phyloP scores from a whole-genome alignment of 2,797 vertebrate genomes.

The Sandelia bainsii region DNA sequence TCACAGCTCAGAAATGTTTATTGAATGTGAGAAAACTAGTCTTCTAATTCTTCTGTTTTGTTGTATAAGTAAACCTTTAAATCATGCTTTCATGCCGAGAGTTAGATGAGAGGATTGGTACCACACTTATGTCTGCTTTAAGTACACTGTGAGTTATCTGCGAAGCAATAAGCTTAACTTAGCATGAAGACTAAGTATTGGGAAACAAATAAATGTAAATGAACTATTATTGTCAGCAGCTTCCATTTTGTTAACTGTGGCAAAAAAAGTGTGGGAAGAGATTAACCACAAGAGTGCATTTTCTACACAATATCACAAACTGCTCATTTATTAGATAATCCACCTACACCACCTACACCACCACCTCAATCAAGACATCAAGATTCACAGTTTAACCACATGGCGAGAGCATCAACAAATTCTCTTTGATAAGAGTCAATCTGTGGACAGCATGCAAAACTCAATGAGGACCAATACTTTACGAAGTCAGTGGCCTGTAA shows the following conservation, averaged over 20 bases:
- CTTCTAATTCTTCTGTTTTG: neutral
- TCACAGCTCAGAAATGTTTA: accelerated
- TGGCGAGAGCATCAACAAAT: neutral
- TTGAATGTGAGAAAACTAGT: neutral
- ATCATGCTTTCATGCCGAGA: no score
- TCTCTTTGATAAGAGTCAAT: neutral
- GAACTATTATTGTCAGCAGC: neutral
- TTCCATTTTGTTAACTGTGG: neutral
- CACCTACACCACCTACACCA: neutral
- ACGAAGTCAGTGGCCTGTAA: no score
- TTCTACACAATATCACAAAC: neutral
- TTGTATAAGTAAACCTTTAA: neutral
- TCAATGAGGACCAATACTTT: no score
- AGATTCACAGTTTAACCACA: neutral
- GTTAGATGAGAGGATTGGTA: no score
- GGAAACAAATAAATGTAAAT: neutral
- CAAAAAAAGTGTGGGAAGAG: neutral
- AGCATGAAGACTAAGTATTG: no score
- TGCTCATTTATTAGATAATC: neutral
- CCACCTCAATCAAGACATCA: neutral
- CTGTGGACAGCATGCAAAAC: no score
- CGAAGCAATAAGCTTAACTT: no score
- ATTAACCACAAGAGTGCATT: neutral
- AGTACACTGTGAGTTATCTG: no score
- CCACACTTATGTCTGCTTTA: no score